A percentile compares a stretch with the other conserved stretches of the same genome.
Evolutionary conservation across 2,888 invertebrate genomes (phyloP).

Genomic region (Asteroscopus sphinx): DNA sequence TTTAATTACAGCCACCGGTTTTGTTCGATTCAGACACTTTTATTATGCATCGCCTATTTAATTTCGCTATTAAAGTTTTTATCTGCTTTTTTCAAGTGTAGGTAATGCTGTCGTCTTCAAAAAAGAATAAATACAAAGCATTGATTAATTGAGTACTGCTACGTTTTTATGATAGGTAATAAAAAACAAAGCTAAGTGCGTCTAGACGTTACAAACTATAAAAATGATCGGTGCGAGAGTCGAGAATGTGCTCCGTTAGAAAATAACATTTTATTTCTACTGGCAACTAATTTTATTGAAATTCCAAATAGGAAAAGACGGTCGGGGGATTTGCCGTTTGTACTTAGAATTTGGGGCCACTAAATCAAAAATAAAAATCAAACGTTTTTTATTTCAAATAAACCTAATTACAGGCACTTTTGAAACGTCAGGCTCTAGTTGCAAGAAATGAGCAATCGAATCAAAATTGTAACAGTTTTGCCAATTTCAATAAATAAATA

Average conservation of each 20-base stretch:
- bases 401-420: no score
- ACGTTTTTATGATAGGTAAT: slow-evolving; percentile 43
- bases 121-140: slow-evolving; percentile 16
- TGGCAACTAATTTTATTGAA: slow-evolving; percentile 47
- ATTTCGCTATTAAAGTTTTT: background rate
- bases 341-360: slow-evolving; percentile 12
- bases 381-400: no score
- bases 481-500: no score
- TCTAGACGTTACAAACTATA: slow-evolving; percentile 53
- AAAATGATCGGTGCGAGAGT: slow-evolving; percentile 30
- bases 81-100: background rate
- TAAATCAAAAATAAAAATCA: background rate
- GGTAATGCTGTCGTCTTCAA: slow-evolving; percentile 1
- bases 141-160: slow-evolving; percentile 44
- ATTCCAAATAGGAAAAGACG: slow-evolving; percentile 33
- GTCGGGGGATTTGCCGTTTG: slow-evolving; percentile 17
- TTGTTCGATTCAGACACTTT: no score
- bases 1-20: no score
- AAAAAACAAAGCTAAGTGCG: slow-evolving; percentile 50
- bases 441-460: background rate
- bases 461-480: background rate
- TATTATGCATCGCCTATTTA: background rate
- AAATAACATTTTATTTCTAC: slow-evolving; percentile 40
- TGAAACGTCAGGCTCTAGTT: no score
- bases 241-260: slow-evolving; percentile 40